Base-by-base conservation (phyloP, 2,113 vertebrate genomes). In the Indri indri region DNA sequence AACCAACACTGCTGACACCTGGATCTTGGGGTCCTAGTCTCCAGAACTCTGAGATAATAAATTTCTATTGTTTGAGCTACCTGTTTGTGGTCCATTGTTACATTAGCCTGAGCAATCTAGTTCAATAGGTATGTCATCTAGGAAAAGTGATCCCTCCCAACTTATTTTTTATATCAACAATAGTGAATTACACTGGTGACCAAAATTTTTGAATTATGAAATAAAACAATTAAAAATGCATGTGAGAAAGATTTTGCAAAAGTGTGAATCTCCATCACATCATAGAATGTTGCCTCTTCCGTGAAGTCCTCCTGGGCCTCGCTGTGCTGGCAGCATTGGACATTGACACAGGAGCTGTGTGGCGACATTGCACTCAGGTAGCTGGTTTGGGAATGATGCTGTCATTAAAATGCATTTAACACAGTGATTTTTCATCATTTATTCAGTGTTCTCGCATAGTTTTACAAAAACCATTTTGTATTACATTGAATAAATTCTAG, bases 301-400 rank as follows among this genome's bases (percentile, higher is more conserved):
- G 1, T 20, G 17, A 66, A 73, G 47, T 1, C 27, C 66, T 2
- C 0, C 30, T 42, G 23, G n/a, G 22, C 6, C 37, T 14, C 6
- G 13, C 23, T 34, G 30, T 11, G 10, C 4, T 11, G n/a, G 10
- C 10, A 9, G 27, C 40, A 2, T 1, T 22, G 54, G 57, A 7
- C 11, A 2, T 1, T 13, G 30, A 14, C 5, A 11, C 8, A 59
- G n/a, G 30, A 63, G 27, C n/a, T 52, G 3, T 3, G 1, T 12
- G 23, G 5, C 2, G 2, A 11, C 5, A 2, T 4, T 9, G 30
- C 14, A 20, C 4, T n/a, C 17, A 18, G 12, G 30, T 1, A 6
- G 30, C 25, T 3, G 1, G 2, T n/a, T n/a, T 20, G n/a, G 12
- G 9, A 27, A 27, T 45, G n/a, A 65, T 22, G 52, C 37, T 57